Base-by-base conservation (phyloP, 2,797 vertebrate genomes). In the Coendou prehensilis region DNA sequence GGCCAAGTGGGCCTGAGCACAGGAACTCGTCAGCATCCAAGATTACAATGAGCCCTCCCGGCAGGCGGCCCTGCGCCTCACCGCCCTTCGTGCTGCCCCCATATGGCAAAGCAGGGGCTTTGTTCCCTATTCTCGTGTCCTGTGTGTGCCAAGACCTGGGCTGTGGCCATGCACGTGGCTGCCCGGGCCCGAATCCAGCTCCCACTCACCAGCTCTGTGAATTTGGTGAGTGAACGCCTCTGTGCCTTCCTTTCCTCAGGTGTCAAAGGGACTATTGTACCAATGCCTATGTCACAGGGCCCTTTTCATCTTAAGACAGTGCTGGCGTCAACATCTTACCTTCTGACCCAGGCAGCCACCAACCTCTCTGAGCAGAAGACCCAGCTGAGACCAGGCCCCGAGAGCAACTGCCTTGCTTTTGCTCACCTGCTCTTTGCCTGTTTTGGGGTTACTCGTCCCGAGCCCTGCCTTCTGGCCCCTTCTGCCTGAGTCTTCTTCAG, bases 71-170 rank as follows among this genome's bases (percentile, higher is more conserved):
- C 76, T 56, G 28, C 3, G 0, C 14, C n/a, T 13, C 13, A 22
- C 64, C 41, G 78, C 45, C 30, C 18, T 22, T 9, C 5, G 26
- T 59, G 2, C 3, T 81, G 6, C 52, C 37, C 17, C 10, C 20
- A 10, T 2, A 41, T 17, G 22, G 7, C 26, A 33, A 26, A 6
- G n/a, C 63, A 50, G 76, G 52, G 57, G 23, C 28, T 28, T 20
- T 5, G 4, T 50, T 80, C 75, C 73, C 23, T 57, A 22, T 26
- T 71, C 78, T 45, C 23, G 67, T 56, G 73, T n/a, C 56, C 22
- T 78, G 2, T 30, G n/a, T 18, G 2, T 4, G 9, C 9, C 41
- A 7, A n/a, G 30, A n/a, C n/a, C 5, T 45, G 0, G 8, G 37
- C 50, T 5, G 7, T 33, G 37, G 61, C 10, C 57, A 33, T 79